These are phyloP conservation scores for Columba janthina DNA, from an alignment of 2,113 vertebrate genomes.

Conservation along the genomic window DNA sequence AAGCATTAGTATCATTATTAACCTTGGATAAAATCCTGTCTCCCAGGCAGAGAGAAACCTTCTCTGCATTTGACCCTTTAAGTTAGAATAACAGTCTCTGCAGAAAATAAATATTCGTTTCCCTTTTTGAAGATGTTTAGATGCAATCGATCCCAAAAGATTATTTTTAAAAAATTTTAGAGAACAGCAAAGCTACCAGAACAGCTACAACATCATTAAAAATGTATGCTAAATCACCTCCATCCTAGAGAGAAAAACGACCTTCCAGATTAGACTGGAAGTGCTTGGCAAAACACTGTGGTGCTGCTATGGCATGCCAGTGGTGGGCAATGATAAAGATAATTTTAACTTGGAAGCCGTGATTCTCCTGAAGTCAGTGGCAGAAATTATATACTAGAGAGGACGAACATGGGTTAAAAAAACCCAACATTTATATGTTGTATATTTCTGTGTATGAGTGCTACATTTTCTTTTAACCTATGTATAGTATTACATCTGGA, in stretches of 20 bases:
- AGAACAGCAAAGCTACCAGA: not conserved
- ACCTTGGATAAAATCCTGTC: not conserved
- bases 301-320: not conserved
- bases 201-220: not conserved
- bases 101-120: not conserved
- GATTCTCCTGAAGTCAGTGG: not conserved
- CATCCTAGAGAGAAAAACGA: not conserved
- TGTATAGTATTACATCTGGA: not conserved
- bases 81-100: not conserved
- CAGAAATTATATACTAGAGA: not conserved
- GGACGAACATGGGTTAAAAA: not conserved
- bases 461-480: not conserved
- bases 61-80: not conserved
- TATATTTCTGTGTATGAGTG: not conserved
- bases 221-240: not conserved
- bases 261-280: constrained; percentile 2
- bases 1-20: not conserved
- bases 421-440: not conserved
- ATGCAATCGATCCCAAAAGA: not conserved
- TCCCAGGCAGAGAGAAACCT: not conserved
- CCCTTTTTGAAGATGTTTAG: not conserved
- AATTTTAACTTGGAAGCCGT: not conserved
- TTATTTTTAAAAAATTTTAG: not conserved
- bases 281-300: not conserved
- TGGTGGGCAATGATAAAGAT: not conserved